A percentile compares a stretch with the other conserved stretches of the same genome.
These are phyloP conservation scores for Manacus vitellinus DNA, from an alignment of 2,113 vertebrate species.

Conservation along the genomic window DNA sequence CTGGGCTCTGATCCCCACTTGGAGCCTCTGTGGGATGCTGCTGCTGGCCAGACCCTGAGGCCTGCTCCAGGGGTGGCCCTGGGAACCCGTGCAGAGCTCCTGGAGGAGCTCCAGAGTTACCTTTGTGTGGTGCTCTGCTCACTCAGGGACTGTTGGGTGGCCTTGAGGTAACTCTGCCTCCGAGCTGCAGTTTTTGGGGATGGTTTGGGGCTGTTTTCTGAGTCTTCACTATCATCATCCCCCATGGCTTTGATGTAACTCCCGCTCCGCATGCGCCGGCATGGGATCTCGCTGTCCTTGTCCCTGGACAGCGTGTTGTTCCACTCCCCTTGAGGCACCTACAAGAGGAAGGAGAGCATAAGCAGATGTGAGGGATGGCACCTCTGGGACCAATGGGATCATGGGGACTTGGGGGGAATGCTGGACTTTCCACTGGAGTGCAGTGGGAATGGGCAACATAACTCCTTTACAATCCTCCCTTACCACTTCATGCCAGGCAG, in stretches of 20 bases:
- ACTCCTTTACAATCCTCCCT: background rate
- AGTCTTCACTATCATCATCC: conserved; percentile 97
- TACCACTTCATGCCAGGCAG: conserved; percentile 4
- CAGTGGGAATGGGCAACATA: background rate
- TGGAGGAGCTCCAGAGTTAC: conserved; percentile 67
- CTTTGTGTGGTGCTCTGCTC: conserved; percentile 96
- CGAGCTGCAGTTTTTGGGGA: conserved; percentile 94
- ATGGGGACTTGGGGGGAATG: background rate
- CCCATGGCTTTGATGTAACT: conserved; percentile 99
- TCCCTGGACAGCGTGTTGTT: conserved; percentile 85
- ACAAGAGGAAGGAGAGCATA: background rate
- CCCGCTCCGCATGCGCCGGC: conserved; percentile 96
- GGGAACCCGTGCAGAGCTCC: background rate
- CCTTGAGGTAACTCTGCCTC: conserved; percentile 98
- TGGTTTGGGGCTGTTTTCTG: conserved; percentile 93
- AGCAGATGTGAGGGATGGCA: background rate
- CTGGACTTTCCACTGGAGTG: background rate
- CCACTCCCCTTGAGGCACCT: conserved; percentile 90
- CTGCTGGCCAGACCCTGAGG: background rate
- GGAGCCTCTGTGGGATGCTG: background rate
- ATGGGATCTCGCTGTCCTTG: conserved; percentile 90
- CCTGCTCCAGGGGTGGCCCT: background rate
- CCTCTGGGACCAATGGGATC: background rate
- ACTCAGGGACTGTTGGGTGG: conserved; percentile 96
- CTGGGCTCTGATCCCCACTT: background rate